phyloP scores from a whole-genome alignment of 2,797 vertebrate genomes.

The Brachyrhaphis roseni region DNA sequence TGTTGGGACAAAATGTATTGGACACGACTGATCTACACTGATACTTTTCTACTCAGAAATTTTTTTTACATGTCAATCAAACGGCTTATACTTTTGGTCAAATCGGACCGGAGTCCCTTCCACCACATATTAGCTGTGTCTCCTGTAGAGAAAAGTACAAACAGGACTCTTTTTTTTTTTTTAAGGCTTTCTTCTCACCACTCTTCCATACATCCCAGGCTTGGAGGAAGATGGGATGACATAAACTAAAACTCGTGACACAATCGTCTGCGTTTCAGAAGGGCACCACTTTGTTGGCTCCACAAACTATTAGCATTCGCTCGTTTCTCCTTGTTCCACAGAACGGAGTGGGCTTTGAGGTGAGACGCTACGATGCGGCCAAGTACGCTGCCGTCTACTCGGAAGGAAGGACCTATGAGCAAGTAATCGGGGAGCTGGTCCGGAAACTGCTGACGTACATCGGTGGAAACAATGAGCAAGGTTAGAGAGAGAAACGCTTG shows the following conservation, averaged over 20 bases:
- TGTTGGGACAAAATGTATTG: too few species aligned
- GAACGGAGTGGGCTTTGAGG: slow-evolving; percentile 89
- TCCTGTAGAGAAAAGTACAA: not conserved
- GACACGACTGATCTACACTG: not conserved
- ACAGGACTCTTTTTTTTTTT: not conserved
- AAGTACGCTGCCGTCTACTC: slow-evolving; percentile 84
- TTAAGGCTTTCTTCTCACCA: not conserved
- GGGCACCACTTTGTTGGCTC: not conserved
- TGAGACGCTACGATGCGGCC: slow-evolving; percentile 84
- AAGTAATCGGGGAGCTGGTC: slow-evolving; percentile 87
- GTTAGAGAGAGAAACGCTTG: slow-evolving; percentile 66
- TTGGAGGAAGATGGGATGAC: not conserved
- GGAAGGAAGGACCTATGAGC: slow-evolving; percentile 87
- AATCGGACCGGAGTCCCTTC: not conserved
- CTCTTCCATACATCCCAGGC: not conserved
- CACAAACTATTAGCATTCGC: too few species aligned
- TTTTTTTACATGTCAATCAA: not conserved
- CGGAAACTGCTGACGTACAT: slow-evolving; percentile 90
- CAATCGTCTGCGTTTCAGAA: slow-evolving; percentile 62
- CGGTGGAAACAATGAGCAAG: slow-evolving; percentile 89
- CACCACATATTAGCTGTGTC: not conserved
- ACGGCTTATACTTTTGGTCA: not conserved
- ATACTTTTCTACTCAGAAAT: not conserved
- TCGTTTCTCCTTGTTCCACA: slow-evolving; percentile 42
- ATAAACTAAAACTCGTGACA: not conserved